Evolutionary conservation across 2,797 vertebrate genomes (phyloP), one percentile per base, ranked within the genome.

Genomic region (Sardinella longiceps): DNA sequence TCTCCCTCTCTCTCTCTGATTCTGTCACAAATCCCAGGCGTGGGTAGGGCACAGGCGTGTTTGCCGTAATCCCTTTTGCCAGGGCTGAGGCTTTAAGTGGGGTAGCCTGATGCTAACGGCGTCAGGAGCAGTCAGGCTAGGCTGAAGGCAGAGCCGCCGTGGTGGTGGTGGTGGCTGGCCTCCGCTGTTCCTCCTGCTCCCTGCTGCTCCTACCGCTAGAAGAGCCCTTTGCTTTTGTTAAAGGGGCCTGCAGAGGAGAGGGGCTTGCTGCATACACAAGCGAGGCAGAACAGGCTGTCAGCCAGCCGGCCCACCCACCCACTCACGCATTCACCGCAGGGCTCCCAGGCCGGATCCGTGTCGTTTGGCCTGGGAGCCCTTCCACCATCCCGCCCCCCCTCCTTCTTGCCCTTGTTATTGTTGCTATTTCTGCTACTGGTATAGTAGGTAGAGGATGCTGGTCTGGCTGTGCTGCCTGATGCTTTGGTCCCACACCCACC

Each of bases 181-280:
- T 66, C 60, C 25, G n/a, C 3, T 60, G 0, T 20, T 30, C 23
- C 20, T n/a, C 58, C 20, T n/a, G 66, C 66, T 74, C 14, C 33
- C 66, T 39, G 66, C 66, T 56, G 53, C 53, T 56, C 18, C 51
- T 53, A 20, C 51, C 20, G 5, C 86, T 94, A 20, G 92, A 43
- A 20, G 92, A 43, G 43, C 43, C 43, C 4, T 43, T 43, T 93
- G 89, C 90, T 90, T 93, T 94, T 93, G 91, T 94, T 93, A 93
- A 94, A 94, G 94, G 80, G 87, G 91, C 90, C 93, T 91, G 88
- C 87, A 91, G 87, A 87, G 91, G 30, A 83, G 82, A 91, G 90
- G 89, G 91, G 30, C 66, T 92, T 92, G 91, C 90, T 94, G 94
- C 92, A 92, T 95, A 91, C 91, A 90, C 92, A 39, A 74, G 66